Base-by-base conservation (phyloP, 2,888 invertebrate genomes). In the Standfussiana lucernea region DNA sequence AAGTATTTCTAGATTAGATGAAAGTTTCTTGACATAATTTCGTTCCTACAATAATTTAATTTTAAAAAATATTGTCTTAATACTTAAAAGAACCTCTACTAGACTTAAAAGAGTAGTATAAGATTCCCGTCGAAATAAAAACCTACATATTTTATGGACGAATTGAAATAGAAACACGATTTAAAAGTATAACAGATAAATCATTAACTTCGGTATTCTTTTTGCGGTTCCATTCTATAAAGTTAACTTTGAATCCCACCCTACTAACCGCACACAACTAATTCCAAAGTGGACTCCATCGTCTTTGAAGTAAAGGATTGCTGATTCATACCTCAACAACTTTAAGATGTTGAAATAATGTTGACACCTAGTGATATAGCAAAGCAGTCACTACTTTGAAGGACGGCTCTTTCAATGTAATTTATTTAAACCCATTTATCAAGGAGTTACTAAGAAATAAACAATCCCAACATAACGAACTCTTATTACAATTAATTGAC, bases 401-500 rank as follows among this genome's bases (percentile, higher is more conserved):
- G n/a, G 15, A 3, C 8, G n/a, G n/a, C n/a, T 15, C n/a, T 15
- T n/a, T n/a, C n/a, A 40, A 40, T n/a, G 15, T n/a, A 28, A 28
- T 18, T 64, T n/a, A n/a, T 28, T 28, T 15, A 40, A 64, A 18
- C 40, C 40, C 10, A 64, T 40, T 64, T 64, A 40, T 64, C 37
- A 64, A 18, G n/a, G 40, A 64, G n/a, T n/a, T 8, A 59, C 47
- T 42, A 56, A 64, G 28, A 42, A 56, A 65, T n/a, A 28, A 70
- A 84, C 72, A 59, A 61, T 53, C 32, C 53, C n/a, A 56, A 40
- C 73, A 75, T 66, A 68, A 59, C 50, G 18, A 56, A 68, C 79
- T 72, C 35, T 40, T 70, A 85, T 56, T 47, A 67, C 62, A 64
- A 85, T 85, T 64, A 81, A 85, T 85, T 50, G 37, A 37, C 62